phyloP scores from a whole-genome alignment of 2,113 vertebrate genomes.

The Polyodon spathula region DNA sequence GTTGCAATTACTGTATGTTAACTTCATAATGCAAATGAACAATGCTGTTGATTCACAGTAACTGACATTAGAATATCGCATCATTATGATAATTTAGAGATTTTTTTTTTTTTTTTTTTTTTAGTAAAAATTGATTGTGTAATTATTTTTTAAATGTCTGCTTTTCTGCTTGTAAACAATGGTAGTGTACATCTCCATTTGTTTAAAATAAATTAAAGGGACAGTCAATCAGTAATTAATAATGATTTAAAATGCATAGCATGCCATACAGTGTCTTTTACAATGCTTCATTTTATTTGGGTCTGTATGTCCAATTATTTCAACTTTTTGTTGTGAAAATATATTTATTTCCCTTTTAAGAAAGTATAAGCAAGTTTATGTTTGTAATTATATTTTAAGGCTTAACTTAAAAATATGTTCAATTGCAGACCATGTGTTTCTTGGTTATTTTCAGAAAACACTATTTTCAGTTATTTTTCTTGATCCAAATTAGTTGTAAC shows the following conservation, averaged over 20 bases:
- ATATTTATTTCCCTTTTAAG: too few species aligned
- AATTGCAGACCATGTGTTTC: too few species aligned
- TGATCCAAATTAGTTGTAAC: too few species aligned
- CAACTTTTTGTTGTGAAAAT: too few species aligned
- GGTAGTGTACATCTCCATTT: background rate
- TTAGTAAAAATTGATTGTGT: conserved; percentile 26
- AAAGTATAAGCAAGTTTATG: too few species aligned
- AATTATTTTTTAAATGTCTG: conserved; percentile 28
- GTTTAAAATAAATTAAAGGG: conserved; percentile 15
- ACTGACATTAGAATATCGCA: conserved; percentile 41
- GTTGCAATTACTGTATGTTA: conserved; percentile 40
- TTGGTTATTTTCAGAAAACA: too few species aligned
- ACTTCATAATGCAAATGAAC: conserved; percentile 42
- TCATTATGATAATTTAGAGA: conserved; percentile 23
- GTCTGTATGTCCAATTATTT: conserved; percentile 14
- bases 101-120: conserved; percentile 30
- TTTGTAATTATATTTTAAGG: too few species aligned
- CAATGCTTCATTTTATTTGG: conserved; percentile 40
- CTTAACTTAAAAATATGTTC: too few species aligned
- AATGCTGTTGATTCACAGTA: conserved; percentile 38
- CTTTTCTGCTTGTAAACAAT: conserved; percentile 2
- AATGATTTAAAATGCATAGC: conserved; percentile 26
- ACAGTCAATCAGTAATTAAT: conserved; percentile 37
- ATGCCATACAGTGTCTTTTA: conserved; percentile 33
- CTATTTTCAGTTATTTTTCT: too few species aligned